A percentile compares a stretch with the other conserved stretches of the same genome.
phyloP scores from a whole-genome alignment of 2,113 vertebrate genomes.

The Leptobrachium leishanense region DNA sequence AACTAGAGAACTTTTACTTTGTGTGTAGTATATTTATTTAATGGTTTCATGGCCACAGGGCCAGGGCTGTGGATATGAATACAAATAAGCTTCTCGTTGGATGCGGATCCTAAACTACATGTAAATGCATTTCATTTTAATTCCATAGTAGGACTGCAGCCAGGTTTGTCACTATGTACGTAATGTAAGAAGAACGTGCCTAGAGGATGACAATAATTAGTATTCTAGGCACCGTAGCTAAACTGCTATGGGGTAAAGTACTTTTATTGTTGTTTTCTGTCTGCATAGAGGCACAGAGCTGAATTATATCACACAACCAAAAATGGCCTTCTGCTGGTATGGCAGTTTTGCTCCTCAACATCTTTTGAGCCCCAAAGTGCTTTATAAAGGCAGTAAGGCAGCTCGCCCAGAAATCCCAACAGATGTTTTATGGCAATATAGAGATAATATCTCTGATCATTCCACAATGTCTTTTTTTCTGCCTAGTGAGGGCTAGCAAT shows the following conservation, averaged over 20 bases:
- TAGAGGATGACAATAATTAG: background rate
- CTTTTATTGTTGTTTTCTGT: background rate
- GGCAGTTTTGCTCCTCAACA: background rate
- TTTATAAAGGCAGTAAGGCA: background rate
- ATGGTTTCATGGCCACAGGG: too few relatives aligned
- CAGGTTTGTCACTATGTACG: background rate
- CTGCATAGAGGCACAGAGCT: background rate
- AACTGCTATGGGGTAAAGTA: background rate
- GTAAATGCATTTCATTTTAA: constrained; percentile 26
- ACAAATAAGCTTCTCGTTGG: background rate
- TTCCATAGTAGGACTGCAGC: background rate
- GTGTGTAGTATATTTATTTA: too few relatives aligned
- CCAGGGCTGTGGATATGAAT: too few relatives aligned
- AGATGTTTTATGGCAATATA: background rate
- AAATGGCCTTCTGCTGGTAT: background rate
- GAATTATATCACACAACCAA: too few relatives aligned
- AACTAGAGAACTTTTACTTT: constrained; percentile 4
- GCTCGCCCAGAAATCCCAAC: background rate
- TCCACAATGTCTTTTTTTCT: too few relatives aligned
- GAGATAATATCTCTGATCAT: too few relatives aligned
- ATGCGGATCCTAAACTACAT: constrained; percentile 15
- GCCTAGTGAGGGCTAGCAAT: too few relatives aligned
- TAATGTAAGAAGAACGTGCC: background rate
- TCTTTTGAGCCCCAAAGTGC: background rate
- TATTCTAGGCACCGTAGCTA: background rate